A percentile compares a stretch with the other conserved stretches of the same genome.
These are phyloP conservation scores for Cinclus cinclus DNA, from an alignment of 2,113 vertebrate genomes.

Conservation along the genomic window DNA sequence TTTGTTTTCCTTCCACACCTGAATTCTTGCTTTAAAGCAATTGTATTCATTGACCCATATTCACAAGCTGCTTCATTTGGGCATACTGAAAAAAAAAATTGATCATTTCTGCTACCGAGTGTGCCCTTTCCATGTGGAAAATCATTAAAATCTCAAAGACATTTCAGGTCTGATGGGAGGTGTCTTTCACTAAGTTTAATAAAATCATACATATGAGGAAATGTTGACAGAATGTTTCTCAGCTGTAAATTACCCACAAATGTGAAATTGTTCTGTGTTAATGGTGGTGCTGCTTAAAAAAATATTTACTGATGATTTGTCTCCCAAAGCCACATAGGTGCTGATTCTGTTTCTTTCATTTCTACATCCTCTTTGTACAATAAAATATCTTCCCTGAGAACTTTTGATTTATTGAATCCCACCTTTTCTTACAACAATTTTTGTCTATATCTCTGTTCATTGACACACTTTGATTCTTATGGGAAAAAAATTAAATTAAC, in stretches of 20 bases:
- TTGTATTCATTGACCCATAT: background rate
- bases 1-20: slow-evolving; percentile 17
- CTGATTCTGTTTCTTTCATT: background rate
- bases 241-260: slow-evolving; percentile 36
- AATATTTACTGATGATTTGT: slow-evolving; percentile 32
- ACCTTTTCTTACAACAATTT: background rate
- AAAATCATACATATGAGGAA: slow-evolving; percentile 17
- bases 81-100: background rate
- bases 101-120: background rate
- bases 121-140: slow-evolving; percentile 20
- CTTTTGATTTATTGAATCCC: background rate
- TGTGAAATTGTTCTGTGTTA: background rate
- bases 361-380: background rate
- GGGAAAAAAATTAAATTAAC: background rate
- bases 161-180: slow-evolving; percentile 9
- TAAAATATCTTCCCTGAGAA: background rate
- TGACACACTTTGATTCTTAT: background rate
- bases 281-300: background rate
- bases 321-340: background rate
- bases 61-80: background rate
- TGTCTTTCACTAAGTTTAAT: slow-evolving; percentile 50
- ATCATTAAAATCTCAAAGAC: slow-evolving; percentile 17
- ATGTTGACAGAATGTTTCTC: slow-evolving; percentile 28
- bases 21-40: background rate
- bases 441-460: background rate